Evolutionary conservation across 2,797 vertebrate species (phyloP), one percentile per base, ranked within the genome.

Genomic region (Odontamblyopus rebecca): DNA sequence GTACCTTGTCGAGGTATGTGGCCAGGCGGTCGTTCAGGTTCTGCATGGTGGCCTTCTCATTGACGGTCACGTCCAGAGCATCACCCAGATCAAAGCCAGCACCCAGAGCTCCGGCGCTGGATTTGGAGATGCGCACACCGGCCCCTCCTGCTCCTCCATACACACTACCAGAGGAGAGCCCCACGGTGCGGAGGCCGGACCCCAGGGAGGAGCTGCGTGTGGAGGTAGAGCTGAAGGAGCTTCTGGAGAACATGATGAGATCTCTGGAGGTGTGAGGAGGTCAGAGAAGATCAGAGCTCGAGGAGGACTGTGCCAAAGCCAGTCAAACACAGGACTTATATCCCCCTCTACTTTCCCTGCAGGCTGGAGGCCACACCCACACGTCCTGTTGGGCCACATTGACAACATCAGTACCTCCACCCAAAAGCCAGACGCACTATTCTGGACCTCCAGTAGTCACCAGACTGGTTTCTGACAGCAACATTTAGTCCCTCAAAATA

Each of bases 11-110:
- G 91, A 98, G 74, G 89, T 98, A 98, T 23, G 89, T 26, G 0
- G 95, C 94, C 92, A 98, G 86, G 23, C 96, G 96, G 69, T 96
- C 95, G 0, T 98, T 98, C 32, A 98, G 95, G 77, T 95, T 94
- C 89, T 97, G 96, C 96, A 97, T 96, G 80, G 95, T 95, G 81
- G 90, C 85, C 81, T 93, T 93, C 67, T 93, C 86, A 0, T 87
- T 92, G 76, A 41, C n/a, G 0, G 82, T 70, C 54, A 85, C 26
- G n/a, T 83, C 75, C 7, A 79, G 44, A 50, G 13, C 41, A 0
- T 29, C 23, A 2, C 26, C 30, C 44, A 29, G 23, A 1, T 50
- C 26, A 18, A n/a, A 68, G 27, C 6, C 70, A 79, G 4, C 23
- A 27, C 0, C 86, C 81, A 7, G 87, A 80, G 68, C 72, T 1